Base-by-base conservation (phyloP, 1,140 invertebrate genomes). In the Metopolophium dirhodum region DNA sequence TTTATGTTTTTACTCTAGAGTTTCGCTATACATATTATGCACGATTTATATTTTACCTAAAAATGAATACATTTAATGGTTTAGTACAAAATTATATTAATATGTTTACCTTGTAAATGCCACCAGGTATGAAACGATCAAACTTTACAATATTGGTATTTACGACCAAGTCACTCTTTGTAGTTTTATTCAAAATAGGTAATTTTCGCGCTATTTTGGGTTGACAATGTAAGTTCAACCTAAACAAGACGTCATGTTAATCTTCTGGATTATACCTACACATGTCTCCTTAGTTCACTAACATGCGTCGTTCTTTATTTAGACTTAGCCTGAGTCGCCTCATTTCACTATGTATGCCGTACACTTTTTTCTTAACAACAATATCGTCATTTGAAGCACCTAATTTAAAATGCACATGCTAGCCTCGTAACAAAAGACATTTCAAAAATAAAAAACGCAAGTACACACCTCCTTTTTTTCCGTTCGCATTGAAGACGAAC, bases 271-370 rank as follows among this genome's bases (percentile, higher is more conserved):
- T 35, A 45, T 77, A 20, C 7, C 41, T 30, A 26, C 47, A 49
- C 22, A 20, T 8, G 4, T 20, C 35, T 49, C 0, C 2, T 51
- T 30, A 37, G 49, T 49, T 18, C 22, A 85, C 91, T 54, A 41
- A 93, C 91, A 22, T 51, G n/a, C 37, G 91, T 85, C 77, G 45
- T 93, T 86, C 11, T 41, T 57, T 51, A 35, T 86, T 93, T 51
- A 93, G 20, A 54, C 82, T 23, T 7, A 93, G 23, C 7, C 91
- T 93, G 23, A 93, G 49, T n/a, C 35, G n/a, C 85, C 77, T 93
- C 91, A 93, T 20, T 18, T 86, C 26, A 1, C 1, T 3, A 18
- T 93, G 49, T n/a, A 57, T 85, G 45, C 91, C 91, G 37, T 83
- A 86, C 41, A 57, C 82, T 6, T 1, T 26, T 93, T 93, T 85